These are phyloP conservation scores for Abrostola triplasia DNA, from an alignment of 2,888 invertebrate genomes.

Conservation along the genomic window DNA sequence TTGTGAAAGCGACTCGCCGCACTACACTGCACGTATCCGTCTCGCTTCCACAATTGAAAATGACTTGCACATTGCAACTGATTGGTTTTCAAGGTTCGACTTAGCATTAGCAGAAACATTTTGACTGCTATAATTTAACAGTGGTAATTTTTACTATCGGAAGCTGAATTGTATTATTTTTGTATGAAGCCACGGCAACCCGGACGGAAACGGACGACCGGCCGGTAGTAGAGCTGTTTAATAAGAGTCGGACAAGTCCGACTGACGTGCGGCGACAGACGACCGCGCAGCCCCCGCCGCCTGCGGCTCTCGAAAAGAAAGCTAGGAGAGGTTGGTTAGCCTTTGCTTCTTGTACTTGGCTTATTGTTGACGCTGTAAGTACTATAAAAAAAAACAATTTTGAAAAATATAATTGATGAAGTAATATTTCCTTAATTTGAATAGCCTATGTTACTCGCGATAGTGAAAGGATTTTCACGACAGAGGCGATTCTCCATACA, in stretches of 20 bases:
- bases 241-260: conserved; percentile 65
- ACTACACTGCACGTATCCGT: too few species aligned
- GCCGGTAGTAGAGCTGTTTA: conserved; percentile 80
- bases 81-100: too few species aligned
- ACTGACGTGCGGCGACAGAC: conserved; percentile 12
- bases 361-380: neutral
- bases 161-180: neutral
- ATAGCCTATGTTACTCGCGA: too few species aligned
- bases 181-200: conserved; percentile 11
- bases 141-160: neutral
- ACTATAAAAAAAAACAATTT: too few species aligned
- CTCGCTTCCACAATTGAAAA: neutral
- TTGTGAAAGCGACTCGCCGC: too few species aligned
- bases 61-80: neutral
- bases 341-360: neutral
- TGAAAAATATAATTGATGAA: too few species aligned
- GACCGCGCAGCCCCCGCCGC: conserved; percentile 23
- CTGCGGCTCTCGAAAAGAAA: conserved; percentile 24
- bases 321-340: conserved; percentile 61
- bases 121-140: neutral
- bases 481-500: too few species aligned
- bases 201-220: conserved; percentile 67
- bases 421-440: neutral
- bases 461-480: too few species aligned
- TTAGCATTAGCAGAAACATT: too few species aligned